phyloP scores from a whole-genome alignment of 2,113 vertebrate genomes.

The Syngnathus typhle region DNA sequence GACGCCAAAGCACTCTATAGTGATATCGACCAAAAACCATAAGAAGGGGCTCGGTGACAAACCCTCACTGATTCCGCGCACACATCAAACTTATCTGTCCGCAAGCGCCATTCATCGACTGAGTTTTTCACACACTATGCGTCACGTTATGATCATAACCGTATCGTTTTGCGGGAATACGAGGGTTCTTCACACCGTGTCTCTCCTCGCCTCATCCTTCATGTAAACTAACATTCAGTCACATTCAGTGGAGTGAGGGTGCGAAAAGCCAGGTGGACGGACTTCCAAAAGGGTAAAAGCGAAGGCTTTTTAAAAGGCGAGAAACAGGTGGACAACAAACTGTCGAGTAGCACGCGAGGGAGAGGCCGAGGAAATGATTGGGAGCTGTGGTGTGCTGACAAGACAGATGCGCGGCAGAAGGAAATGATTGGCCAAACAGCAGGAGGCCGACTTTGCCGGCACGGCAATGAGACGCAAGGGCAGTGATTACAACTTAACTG shows the following conservation, averaged over 20 bases:
- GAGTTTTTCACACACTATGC: background rate
- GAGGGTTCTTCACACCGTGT: background rate
- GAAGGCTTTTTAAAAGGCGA: background rate
- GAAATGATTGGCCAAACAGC: background rate
- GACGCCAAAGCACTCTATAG: too few species aligned
- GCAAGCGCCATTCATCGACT: background rate
- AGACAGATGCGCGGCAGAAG: background rate
- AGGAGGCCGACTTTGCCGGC: background rate
- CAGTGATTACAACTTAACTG: background rate
- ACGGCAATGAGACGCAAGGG: background rate
- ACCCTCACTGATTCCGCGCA: too few species aligned
- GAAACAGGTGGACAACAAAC: background rate
- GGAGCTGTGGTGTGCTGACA: background rate
- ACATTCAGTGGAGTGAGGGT: background rate
- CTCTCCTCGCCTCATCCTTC: background rate
- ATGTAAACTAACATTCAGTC: background rate
- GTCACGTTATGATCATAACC: slow-evolving; percentile 6
- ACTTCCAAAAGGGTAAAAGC: background rate
- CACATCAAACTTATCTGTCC: too few species aligned
- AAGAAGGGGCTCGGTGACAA: too few species aligned
- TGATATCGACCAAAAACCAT: too few species aligned
- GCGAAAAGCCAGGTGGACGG: background rate
- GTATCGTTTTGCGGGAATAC: slow-evolving; percentile 1
- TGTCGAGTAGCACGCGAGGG: background rate
- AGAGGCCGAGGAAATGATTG: background rate